Conservation (phyloP, 2,113 vertebrate species). For the Coracopsis vasa region DNA sequence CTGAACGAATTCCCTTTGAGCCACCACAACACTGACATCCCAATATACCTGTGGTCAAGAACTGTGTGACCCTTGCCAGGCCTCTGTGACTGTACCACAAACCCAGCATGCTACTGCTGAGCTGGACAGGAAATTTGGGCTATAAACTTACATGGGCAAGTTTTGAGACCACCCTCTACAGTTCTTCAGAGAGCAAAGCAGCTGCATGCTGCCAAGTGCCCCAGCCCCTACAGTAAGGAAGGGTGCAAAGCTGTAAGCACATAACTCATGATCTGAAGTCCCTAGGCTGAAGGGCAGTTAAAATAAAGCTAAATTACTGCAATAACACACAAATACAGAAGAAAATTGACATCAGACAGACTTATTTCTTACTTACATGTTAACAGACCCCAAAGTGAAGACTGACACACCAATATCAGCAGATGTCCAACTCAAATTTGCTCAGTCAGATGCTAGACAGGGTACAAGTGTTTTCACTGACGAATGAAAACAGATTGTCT, state of each 20-base stretch:
- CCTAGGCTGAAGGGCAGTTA: neutral
- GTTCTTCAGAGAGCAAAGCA: neutral
- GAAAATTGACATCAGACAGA: neutral
- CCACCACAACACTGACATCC: neutral
- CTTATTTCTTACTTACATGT: neutral
- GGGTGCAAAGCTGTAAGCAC: neutral
- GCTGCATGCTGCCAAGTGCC: neutral
- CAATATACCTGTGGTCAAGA: neutral
- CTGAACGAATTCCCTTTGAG: neutral
- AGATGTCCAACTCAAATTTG: neutral
- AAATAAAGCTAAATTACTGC: no score
- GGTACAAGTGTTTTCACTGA: neutral
- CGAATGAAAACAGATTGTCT: neutral
- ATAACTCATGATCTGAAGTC: neutral
- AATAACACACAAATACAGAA: neutral
- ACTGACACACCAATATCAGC: neutral
- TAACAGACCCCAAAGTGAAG: neutral
- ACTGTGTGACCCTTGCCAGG: neutral
- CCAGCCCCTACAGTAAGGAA: neutral
- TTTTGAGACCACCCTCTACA: neutral
- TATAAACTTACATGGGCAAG: neutral
- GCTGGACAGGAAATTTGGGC: neutral
- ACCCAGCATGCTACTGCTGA: neutral
- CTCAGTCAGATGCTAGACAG: neutral
- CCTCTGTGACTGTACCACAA: accelerated